Evolutionary conservation across 2,888 invertebrate genomes (phyloP).

Genomic region (Eulithis prunata): DNA sequence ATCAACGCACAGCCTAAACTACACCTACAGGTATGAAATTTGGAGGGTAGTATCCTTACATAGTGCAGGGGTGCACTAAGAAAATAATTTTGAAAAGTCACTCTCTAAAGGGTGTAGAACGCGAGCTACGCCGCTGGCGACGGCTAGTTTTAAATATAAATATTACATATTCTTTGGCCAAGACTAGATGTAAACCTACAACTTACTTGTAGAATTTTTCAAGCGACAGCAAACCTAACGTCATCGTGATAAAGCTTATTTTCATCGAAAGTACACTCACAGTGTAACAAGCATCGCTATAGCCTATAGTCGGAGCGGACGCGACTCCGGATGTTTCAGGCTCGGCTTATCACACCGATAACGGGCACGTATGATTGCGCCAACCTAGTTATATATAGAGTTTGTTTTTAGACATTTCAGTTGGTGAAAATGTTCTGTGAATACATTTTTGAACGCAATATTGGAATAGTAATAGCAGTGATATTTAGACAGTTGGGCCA

Average conservation of each 20-base stretch:
- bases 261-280: conserved; percentile 7
- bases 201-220: neutral
- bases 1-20: too few species aligned
- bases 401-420: conserved; percentile 34
- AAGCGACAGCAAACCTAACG: conserved; percentile 1
- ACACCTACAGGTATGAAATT: too few species aligned
- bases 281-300: conserved; percentile 15
- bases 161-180: too few species aligned
- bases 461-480: too few species aligned
- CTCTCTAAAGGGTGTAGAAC: too few species aligned
- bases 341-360: conserved; percentile 76
- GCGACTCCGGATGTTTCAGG: conserved; percentile 66
- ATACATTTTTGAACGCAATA: neutral
- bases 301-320: conserved; percentile 45
- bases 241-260: conserved; percentile 15
- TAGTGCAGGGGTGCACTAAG: too few species aligned
- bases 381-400: conserved; percentile 34
- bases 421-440: conserved; percentile 24
- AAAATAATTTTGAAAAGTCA: too few species aligned
- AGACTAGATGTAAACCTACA: too few species aligned
- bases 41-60: too few species aligned
- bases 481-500: too few species aligned
- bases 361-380: conserved; percentile 52
- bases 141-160: too few species aligned
- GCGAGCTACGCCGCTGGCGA: too few species aligned